These are phyloP conservation scores for Pristionchus fissidentatus DNA, from an alignment of 2,888 invertebrate species.

Conservation along the genomic window DNA sequence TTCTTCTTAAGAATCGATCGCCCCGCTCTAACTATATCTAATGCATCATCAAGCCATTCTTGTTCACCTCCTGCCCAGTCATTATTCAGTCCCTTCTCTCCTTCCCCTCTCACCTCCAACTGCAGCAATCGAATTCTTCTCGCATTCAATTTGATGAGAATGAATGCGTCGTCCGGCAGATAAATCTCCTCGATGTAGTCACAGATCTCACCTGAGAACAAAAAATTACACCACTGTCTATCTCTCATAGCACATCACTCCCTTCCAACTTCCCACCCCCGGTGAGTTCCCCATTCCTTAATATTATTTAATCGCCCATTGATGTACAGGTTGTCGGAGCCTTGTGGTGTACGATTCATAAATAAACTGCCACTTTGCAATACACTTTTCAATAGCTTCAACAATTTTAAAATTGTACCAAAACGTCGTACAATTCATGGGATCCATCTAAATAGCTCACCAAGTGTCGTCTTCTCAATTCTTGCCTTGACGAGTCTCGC, in stretches of 20 bases:
- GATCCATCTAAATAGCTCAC: constrained; percentile 52
- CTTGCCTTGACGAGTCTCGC: constrained; percentile 93
- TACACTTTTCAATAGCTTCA: background rate
- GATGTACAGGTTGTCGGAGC: too few species aligned
- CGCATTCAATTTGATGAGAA: constrained; percentile 89
- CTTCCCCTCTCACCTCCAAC: constrained; percentile 77
- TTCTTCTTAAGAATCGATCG: too few species aligned
- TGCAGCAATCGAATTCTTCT: constrained; percentile 87
- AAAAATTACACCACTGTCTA: background rate
- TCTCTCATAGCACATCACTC: constrained; percentile 78
- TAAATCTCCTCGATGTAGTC: constrained; percentile 93
- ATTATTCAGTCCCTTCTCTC: too few species aligned
- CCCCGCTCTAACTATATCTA: too few species aligned
- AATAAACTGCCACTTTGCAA: too few species aligned
- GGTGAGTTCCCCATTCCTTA: too few species aligned
- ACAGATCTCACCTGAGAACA: constrained; percentile 82
- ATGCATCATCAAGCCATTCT: background rate
- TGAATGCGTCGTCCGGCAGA: constrained; percentile 87
- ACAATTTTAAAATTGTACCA: too few species aligned
- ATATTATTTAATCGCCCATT: too few species aligned
- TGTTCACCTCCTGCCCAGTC: too few species aligned
- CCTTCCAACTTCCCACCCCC: background rate
- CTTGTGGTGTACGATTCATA: too few species aligned
- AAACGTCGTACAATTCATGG: too few species aligned
- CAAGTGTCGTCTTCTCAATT: constrained; percentile 93